A percentile compares a stretch with the other conserved stretches of the same genome.
Evolutionary conservation across 2,888 invertebrate species (phyloP).

Genomic region (Syritta pipiens): DNA sequence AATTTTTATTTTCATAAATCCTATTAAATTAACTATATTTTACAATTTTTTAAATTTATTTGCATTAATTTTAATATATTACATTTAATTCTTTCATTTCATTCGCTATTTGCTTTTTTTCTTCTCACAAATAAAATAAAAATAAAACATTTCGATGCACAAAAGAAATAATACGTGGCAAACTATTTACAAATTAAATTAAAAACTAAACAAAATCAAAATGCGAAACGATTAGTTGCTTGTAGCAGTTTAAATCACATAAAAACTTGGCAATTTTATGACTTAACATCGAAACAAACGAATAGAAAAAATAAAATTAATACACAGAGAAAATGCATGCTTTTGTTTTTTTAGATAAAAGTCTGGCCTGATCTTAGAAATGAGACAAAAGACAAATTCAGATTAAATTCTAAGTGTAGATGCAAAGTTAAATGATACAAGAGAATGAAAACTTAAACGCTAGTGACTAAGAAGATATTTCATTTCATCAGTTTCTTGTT

Average conservation of each 20-base stretch:
- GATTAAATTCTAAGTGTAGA: no score
- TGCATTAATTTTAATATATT: slow-evolving; percentile 39
- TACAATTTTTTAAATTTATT: slow-evolving; percentile 12
- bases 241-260: slow-evolving; percentile 55
- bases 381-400: background rate
- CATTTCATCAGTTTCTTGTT: slow-evolving; percentile 43
- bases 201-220: slow-evolving; percentile 12
- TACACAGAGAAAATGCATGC: background rate
- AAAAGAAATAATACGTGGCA: slow-evolving; percentile 17
- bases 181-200: slow-evolving; percentile 49
- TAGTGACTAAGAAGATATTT: slow-evolving; percentile 68
- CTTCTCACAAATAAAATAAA: background rate
- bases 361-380: slow-evolving; percentile 20
- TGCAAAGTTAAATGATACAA: slow-evolving; percentile 11
- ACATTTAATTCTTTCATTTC: slow-evolving; percentile 37
- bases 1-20: slow-evolving; percentile 16
- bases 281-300: slow-evolving; percentile 7
- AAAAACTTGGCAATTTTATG: slow-evolving; percentile 34
- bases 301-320: slow-evolving; percentile 2
- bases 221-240: slow-evolving; percentile 46
- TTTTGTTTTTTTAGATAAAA: background rate
- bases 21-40: slow-evolving; percentile 49
- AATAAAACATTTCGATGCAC: slow-evolving; percentile 7
- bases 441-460: slow-evolving; percentile 50
- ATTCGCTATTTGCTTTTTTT: slow-evolving; percentile 23